These are phyloP conservation scores for Hippasteria phrygiana DNA, from an alignment of 53 echinoderm and acorn worm species.

Conservation along the genomic window DNA sequence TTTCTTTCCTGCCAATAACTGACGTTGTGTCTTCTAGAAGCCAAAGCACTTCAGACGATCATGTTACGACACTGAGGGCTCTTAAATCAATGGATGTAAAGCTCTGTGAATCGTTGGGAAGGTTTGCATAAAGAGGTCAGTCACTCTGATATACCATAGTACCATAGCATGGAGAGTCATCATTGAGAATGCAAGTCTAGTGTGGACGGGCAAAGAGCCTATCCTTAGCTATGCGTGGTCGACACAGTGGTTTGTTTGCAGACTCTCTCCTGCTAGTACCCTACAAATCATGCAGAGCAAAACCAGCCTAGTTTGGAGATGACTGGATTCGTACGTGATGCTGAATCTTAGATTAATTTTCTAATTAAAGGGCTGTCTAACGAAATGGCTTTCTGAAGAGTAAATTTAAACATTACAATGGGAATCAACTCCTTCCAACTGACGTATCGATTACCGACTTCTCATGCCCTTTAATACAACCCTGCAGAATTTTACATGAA, in stretches of 20 bases:
- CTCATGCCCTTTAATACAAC: no score
- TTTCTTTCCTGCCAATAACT: background rate
- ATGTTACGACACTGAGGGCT: conserved; percentile 15
- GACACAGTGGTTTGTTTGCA: background rate
- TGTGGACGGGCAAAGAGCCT: background rate
- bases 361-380: background rate
- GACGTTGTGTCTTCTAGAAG: background rate
- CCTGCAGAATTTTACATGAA: no score
- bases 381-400: background rate
- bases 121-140: background rate
- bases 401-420: background rate
- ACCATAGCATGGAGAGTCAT: no score
- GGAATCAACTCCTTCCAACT: no score
- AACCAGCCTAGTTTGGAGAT: background rate
- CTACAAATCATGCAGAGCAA: background rate
- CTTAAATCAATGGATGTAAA: conserved; percentile 23
- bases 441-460: no score
- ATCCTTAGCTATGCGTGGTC: background rate
- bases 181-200: no score
- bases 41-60: background rate
- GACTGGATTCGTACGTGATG: background rate
- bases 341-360: background rate
- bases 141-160: no score
- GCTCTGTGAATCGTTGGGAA: background rate
- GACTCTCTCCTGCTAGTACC: background rate